Conservation (phyloP, 2,797 vertebrate genomes). For the Paratrypauchen microcephalus region DNA sequence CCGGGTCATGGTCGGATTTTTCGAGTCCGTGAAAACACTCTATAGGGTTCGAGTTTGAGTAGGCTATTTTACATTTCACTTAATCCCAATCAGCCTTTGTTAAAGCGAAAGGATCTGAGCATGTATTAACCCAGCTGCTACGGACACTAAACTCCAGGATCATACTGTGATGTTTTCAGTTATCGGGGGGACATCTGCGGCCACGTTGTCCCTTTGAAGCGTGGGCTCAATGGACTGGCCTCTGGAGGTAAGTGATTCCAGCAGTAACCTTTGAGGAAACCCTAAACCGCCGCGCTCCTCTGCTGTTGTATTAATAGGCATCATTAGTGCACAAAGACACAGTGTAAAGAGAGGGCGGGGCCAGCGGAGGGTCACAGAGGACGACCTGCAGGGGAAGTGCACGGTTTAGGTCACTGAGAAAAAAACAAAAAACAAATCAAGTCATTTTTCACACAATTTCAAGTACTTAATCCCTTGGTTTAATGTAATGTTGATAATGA, state of each 20-base stretch:
- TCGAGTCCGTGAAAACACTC: too few relatives aligned
- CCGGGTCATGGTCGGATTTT: too few relatives aligned
- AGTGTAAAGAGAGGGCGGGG: constrained; percentile 15
- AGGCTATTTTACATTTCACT: background rate
- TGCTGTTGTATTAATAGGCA: constrained; percentile 21
- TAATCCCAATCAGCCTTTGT: background rate
- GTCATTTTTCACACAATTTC: too few relatives aligned
- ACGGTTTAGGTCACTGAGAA: too few relatives aligned
- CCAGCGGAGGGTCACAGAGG: constrained; percentile 42
- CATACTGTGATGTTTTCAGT: background rate
- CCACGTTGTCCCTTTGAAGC: constrained; percentile 14
- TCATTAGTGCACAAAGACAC: constrained; percentile 34
- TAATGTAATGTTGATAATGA: too few relatives aligned
- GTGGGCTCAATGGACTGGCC: background rate
- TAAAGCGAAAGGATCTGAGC: background rate
- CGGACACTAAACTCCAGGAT: background rate
- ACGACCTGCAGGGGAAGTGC: constrained; percentile 6
- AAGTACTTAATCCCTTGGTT: too few relatives aligned
- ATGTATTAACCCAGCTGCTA: background rate
- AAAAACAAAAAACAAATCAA: too few relatives aligned
- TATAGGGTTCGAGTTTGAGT: background rate
- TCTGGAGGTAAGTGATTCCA: constrained; percentile 15
- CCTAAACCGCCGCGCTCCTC: constrained; percentile 11
- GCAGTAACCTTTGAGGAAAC: constrained; percentile 27
- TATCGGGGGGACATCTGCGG: background rate